Evolutionary conservation across 2,797 vertebrate species (phyloP).

Genomic region (Pangasius larnaudii): DNA sequence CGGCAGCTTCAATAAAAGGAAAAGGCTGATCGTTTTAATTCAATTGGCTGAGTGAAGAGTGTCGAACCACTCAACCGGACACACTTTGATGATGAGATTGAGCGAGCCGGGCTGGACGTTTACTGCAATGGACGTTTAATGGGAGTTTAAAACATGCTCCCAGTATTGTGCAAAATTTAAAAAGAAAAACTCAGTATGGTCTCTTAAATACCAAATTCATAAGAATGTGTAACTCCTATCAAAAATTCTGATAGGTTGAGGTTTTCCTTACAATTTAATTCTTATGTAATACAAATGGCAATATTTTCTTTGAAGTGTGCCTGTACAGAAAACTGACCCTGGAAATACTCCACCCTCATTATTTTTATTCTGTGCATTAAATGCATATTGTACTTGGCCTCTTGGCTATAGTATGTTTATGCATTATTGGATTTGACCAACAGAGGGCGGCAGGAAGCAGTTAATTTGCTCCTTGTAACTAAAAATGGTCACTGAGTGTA

Average conservation of each 20-base stretch:
- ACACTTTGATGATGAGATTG: conserved; percentile 77
- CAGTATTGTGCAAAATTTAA: background rate
- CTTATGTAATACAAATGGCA: background rate
- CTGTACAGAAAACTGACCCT: background rate
- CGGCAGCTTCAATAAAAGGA: conserved; percentile 67
- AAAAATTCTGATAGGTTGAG: background rate
- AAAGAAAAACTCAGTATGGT: background rate
- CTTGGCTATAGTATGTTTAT: too few species aligned
- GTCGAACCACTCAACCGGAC: conserved; percentile 71
- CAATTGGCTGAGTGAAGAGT: conserved; percentile 69
- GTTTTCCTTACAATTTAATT: background rate
- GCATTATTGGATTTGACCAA: conserved; percentile 50
- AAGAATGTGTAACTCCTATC: background rate
- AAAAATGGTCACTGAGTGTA: background rate
- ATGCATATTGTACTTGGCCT: background rate
- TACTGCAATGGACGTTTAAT: background rate
- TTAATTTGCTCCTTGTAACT: background rate
- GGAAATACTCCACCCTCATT: background rate
- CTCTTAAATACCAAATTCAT: background rate
- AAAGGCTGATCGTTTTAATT: conserved; percentile 72
- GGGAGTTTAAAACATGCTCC: background rate
- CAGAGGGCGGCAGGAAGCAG: conserved; percentile 68
- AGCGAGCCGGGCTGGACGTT: background rate
- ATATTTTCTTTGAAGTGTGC: background rate
- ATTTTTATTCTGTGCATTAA: background rate